These are phyloP conservation scores for Thymelicus lineola DNA, from an alignment of 2,888 invertebrate genomes.

Conservation along the genomic window DNA sequence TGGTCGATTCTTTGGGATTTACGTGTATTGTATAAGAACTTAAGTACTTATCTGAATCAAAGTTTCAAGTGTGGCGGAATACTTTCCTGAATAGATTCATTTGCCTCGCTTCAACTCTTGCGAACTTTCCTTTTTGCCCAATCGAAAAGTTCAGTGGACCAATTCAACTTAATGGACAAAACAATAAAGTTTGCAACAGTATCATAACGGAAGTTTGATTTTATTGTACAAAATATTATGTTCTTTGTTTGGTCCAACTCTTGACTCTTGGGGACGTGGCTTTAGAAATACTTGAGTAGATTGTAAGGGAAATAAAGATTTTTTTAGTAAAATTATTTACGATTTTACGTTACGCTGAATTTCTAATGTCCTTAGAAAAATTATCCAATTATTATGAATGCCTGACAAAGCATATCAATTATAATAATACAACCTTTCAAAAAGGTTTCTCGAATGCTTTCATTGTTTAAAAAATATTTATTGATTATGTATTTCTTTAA, in stretches of 20 bases:
- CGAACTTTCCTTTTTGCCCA: constrained; percentile 18
- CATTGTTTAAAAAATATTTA: no score
- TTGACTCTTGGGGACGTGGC: neutral
- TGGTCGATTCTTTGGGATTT: neutral
- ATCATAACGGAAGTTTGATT: constrained; percentile 20
- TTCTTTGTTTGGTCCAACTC: constrained; percentile 23
- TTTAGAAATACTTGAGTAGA: neutral
- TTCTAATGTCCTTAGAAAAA: neutral
- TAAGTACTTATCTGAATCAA: constrained; percentile 1
- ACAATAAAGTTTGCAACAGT: constrained; percentile 36
- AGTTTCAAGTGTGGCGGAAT: constrained; percentile 9
- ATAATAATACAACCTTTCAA: no score
- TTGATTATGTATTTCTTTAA: no score
- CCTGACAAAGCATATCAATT: no score
- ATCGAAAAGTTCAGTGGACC: constrained; percentile 35
- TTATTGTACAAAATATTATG: constrained; percentile 28
- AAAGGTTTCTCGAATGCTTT: no score
- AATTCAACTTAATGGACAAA: constrained; percentile 36
- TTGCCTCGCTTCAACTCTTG: constrained; percentile 13
- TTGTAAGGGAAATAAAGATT: neutral
- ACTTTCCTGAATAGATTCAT: constrained; percentile 4
- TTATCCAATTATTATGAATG: neutral
- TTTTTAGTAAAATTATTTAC: neutral
- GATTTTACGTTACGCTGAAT: neutral
- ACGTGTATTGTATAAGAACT: constrained; percentile 4